A percentile compares a stretch with the other conserved stretches of the same genome.
Evolutionary conservation across 2,888 invertebrate species (phyloP).

Genomic region (Phortica okadai): DNA sequence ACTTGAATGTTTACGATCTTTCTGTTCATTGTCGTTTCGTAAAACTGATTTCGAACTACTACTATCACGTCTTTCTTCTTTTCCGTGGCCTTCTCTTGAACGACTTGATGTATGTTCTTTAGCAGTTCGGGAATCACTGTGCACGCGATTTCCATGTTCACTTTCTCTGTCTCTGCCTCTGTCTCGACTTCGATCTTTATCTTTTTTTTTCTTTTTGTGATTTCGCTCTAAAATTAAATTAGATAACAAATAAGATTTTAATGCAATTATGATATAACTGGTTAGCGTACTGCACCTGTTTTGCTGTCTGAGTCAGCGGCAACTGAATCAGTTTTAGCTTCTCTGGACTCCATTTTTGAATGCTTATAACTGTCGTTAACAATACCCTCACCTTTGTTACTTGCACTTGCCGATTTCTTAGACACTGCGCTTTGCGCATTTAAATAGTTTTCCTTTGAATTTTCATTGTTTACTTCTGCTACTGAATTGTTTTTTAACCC

Average conservation of each 20-base stretch:
- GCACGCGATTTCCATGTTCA: slow-evolving; percentile 41
- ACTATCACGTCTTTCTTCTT: slow-evolving; percentile 16
- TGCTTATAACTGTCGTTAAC: not conserved
- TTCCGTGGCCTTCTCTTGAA: not conserved
- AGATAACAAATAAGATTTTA: not conserved
- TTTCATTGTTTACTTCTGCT: slow-evolving; percentile 43
- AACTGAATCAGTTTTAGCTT: slow-evolving; percentile 5
- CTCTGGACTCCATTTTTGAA: not conserved
- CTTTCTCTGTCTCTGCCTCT: slow-evolving; percentile 50
- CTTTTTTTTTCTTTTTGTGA: slow-evolving; percentile 76
- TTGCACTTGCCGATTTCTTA: not conserved
- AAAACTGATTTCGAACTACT: slow-evolving; percentile 49
- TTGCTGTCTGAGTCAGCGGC: slow-evolving; percentile 19
- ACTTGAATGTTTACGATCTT: slow-evolving; percentile 42
- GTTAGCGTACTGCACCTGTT: slow-evolving; percentile 15
- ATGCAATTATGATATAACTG: not conserved
- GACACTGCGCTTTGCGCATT: slow-evolving; percentile 35
- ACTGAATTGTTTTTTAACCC: not conserved
- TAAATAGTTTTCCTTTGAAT: slow-evolving; percentile 48
- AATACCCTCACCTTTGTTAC: not conserved
- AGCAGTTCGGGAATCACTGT: slow-evolving; percentile 37
- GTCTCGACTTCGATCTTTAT: slow-evolving; percentile 71
- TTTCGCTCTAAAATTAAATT: slow-evolving; percentile 59
- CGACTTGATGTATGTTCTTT: slow-evolving; percentile 46
- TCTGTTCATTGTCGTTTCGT: slow-evolving; percentile 50